Base-by-base conservation (phyloP, 1,140 invertebrate species). In the Drosophila pectinifera region DNA sequence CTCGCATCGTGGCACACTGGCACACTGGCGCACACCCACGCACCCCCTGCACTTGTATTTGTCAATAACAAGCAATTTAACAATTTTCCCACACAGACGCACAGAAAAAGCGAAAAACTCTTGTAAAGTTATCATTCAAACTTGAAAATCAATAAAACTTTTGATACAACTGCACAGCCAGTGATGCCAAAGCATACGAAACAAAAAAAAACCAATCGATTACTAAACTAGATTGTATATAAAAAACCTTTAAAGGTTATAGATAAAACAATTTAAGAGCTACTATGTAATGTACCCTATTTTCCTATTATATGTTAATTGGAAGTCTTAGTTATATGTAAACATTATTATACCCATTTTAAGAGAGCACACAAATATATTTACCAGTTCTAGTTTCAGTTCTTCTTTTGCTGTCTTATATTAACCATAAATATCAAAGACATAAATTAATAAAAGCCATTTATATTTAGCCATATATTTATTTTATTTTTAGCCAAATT, bases 71-170 rank as follows among this genome's bases (percentile, higher is more conserved):
- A 88, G 80, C 84, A 88, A 88, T 88, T 88, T 88, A 88, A 89
- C 84, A 88, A 88, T 88, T 88, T 70, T 80, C 56, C 46, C 45
- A 63, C 61, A 73, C 61, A 68, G 56, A 78, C 72, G 76, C 26
- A 34, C 18, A 22, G 16, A 51, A 48, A 73, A 82, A 63, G 55
- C 84, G 63, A 83, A 83, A 69, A 76, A 88, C 81, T 89, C 80
- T 89, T 83, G 67, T 69, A 89, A 88, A 88, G 80, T 88, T 88
- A 88, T 88, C 84, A 90, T 88, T 88, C 84, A 89, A 88, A 88
- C 80, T 89, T 88, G 84, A 89, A 88, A 88, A 88, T 88, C 84
- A 88, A 88, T 88, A 88, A 89, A 88, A 90, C 84, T 88, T 89
- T 84, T 83, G 45, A 80, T 80, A 83, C 72, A 79, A 86, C 55